These are phyloP conservation scores for Hermetia illucens DNA, from an alignment of 1,140 invertebrate species.

Conservation along the genomic window DNA sequence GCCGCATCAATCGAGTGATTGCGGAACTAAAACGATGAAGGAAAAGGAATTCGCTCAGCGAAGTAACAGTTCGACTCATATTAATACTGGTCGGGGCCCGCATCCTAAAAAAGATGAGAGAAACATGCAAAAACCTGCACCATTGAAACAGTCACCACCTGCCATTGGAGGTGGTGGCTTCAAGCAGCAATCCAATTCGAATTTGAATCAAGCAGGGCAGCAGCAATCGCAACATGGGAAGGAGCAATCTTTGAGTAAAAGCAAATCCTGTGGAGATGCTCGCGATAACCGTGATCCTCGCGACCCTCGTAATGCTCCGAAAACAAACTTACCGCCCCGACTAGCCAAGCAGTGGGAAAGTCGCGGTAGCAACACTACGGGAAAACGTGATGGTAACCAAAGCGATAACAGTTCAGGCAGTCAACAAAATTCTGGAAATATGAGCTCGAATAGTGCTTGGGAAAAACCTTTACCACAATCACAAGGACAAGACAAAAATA, in stretches of 20 bases:
- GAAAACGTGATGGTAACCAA: slow-evolving; percentile 13
- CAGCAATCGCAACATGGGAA: neutral
- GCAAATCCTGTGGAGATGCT: slow-evolving; percentile 1
- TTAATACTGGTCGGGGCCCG: slow-evolving; percentile 1
- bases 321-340: slow-evolving; percentile 55
- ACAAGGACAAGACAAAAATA: slow-evolving; percentile 32
- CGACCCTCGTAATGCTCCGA: slow-evolving; percentile 10
- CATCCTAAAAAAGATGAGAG: neutral
- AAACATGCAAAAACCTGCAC: slow-evolving; percentile 8
- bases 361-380: no score
- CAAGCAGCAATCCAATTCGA: neutral
- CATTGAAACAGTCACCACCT: no score
- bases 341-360: slow-evolving; percentile 60
- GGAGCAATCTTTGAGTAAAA: neutral
- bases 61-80: slow-evolving; percentile 8
- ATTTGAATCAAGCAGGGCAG: neutral
- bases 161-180: slow-evolving; percentile 7
- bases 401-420: neutral
- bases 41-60: slow-evolving; percentile 14
- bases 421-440: neutral
- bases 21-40: neutral
- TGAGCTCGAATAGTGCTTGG: slow-evolving; percentile 74
- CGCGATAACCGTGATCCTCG: neutral
- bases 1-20: slow-evolving; percentile 3
- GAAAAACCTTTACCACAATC: slow-evolving; percentile 63